Base-by-base conservation (phyloP, 53 echinoderm and acorn worm genomes). In the Pentamera pediparva region DNA sequence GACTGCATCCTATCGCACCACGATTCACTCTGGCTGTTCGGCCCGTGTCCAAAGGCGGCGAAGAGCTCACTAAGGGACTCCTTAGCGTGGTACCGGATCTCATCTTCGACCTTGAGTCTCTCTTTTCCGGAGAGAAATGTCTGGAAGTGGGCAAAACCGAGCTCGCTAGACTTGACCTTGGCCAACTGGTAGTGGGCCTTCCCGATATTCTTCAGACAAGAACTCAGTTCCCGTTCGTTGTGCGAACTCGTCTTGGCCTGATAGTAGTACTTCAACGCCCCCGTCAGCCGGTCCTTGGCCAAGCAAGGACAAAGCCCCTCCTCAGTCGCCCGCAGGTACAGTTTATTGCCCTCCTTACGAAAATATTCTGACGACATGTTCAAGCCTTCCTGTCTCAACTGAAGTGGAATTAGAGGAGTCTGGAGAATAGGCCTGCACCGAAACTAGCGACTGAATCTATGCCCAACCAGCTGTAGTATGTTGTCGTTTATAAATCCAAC, bases 121-220 rank as follows among this genome's bases (percentile, higher is more conserved):
- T n/a, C n/a, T n/a, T n/a, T n/a, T n/a, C n/a, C n/a, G n/a, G n/a
- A n/a, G n/a, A n/a, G n/a, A n/a, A n/a, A n/a, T n/a, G n/a, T n/a
- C n/a, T n/a, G n/a, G n/a, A n/a, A n/a, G n/a, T n/a, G n/a, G n/a
- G n/a, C n/a, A n/a, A n/a, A n/a, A n/a, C n/a, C n/a, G n/a, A n/a
- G 39, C n/a, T 67, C 67, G 17, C 30, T 30, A 11, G 38, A 25
- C 31, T 38, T 30, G 3, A 43, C 39, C 45, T 29, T 41, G 4
- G 67, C 67, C 27, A 67, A 30, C 39, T 65, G 65, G 39, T 65
- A 22, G 65, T 65, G 37, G 20, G 65, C 25, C 24, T 65, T 65
- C 9, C 65, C 40, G 39, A 65, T 65, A 39, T 40, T 65, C 35
- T 65, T 41, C 4, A 65, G 26, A 10, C 11, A 33, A 33, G 27